phyloP scores from a whole-genome alignment of 2,113 vertebrate species.

The Zapus hudsonius region DNA sequence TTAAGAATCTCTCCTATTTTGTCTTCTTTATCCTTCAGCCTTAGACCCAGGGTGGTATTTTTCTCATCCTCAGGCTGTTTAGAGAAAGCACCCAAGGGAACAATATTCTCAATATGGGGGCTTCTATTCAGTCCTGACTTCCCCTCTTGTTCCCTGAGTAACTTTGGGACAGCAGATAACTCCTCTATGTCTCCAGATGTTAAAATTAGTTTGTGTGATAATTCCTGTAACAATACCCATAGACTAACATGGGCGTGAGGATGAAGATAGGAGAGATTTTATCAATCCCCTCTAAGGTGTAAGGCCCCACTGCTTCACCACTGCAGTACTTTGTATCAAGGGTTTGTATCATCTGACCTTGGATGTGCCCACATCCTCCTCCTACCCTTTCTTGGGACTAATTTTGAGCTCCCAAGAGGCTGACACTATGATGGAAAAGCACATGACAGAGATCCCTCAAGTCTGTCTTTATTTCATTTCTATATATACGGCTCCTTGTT shows the following conservation, averaged over 20 bases:
- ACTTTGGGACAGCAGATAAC: not conserved
- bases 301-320: not conserved
- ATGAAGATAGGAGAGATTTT: not conserved
- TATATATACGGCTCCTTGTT: not conserved
- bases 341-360: not conserved
- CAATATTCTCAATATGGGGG: not conserved
- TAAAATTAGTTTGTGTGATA: not conserved
- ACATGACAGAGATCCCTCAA: not conserved
- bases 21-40: not conserved
- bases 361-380: not conserved
- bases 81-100: not conserved
- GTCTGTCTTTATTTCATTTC: not conserved
- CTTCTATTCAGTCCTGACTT: not conserved
- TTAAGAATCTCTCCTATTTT: not conserved
- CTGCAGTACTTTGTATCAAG: not conserved
- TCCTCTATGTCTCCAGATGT: not conserved
- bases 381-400: not conserved
- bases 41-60: too few relatives aligned
- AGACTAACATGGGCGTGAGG: not conserved
- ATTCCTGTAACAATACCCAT: not conserved
- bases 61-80: not conserved
- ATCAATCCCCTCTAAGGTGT: not conserved
- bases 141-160: not conserved
- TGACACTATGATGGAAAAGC: not conserved
- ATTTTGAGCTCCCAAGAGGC: slow-evolving; percentile 1